These are phyloP conservation scores for Cecropterus lyciades DNA, from an alignment of 1,140 invertebrate genomes.

Conservation along the genomic window DNA sequence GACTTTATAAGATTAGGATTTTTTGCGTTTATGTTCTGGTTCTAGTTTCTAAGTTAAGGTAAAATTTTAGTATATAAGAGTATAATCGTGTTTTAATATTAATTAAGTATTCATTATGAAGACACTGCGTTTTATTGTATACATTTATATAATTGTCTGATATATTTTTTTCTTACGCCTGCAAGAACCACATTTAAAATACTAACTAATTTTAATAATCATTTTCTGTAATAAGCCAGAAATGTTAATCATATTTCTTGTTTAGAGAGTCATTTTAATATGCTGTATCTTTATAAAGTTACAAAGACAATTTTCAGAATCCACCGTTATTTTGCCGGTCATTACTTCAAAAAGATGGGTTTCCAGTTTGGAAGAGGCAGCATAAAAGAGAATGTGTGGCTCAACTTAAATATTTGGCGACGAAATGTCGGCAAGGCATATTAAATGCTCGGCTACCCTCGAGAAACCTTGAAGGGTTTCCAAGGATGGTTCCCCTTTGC, in stretches of 20 bases:
- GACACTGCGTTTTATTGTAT: no score
- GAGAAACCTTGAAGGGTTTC: constrained; percentile 57
- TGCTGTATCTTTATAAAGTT: not conserved
- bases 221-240: not conserved
- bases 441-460: constrained; percentile 48
- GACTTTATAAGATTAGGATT: no score
- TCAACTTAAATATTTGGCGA: constrained; percentile 55
- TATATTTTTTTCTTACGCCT: no score
- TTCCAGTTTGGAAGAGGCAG: constrained; percentile 23
- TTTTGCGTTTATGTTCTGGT: no score
- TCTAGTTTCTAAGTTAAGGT: no score
- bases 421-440: constrained; percentile 44
- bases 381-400: constrained; percentile 32
- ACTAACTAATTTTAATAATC: not conserved
- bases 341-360: constrained; percentile 18
- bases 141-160: no score
- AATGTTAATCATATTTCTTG: not conserved
- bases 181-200: not conserved
- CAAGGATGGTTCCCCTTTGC: constrained; percentile 43
- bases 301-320: constrained; percentile 6
- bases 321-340: not conserved
- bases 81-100: no score
- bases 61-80: no score
- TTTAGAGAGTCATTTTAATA: not conserved
- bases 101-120: no score